These are phyloP conservation scores for Chelmon rostratus DNA, from an alignment of 2,797 vertebrate genomes.

Conservation along the genomic window DNA sequence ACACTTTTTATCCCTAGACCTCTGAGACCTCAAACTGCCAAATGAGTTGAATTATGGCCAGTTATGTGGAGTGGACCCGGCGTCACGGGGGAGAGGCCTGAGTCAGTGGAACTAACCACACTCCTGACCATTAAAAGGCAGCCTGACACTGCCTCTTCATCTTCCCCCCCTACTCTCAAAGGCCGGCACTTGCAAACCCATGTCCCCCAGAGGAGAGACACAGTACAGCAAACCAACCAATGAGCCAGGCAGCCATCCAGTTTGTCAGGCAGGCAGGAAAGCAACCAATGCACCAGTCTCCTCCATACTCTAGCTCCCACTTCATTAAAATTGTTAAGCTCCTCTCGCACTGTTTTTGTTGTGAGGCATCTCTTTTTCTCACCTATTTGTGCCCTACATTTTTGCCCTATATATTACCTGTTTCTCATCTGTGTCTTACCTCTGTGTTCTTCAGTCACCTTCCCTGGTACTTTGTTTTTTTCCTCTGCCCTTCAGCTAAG, in stretches of 20 bases:
- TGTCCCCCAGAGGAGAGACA: conserved; percentile 73
- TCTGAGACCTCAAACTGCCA: conserved; percentile 88
- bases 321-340: conserved; percentile 73
- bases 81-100: conserved; percentile 83
- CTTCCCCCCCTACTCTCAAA: conserved; percentile 82
- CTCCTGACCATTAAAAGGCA: conserved; percentile 89
- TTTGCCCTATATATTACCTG: conserved; percentile 35
- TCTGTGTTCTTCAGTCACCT: conserved; percentile 43
- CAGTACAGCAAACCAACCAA: conserved; percentile 61
- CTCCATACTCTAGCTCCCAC: conserved; percentile 20
- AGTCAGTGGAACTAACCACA: conserved; percentile 86
- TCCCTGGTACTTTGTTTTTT: conserved; percentile 23
- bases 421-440: conserved; percentile 37
- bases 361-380: conserved; percentile 10
- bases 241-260: conserved; percentile 58
- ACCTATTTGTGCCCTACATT: conserved; percentile 37
- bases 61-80: conserved; percentile 86
- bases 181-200: conserved; percentile 71
- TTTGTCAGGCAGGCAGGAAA: conserved; percentile 38
- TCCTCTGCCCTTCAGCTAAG: conserved; percentile 51
- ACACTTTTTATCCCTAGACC: conserved; percentile 86
- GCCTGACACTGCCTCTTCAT: conserved; percentile 87
- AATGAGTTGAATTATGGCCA: conserved; percentile 89
- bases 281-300: conserved; percentile 33
- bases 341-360: conserved; percentile 50